Percentiles rank a stretch among this genome's conserved stretches.
These are phyloP conservation scores for Acholoe squamosa DNA, from an alignment of 2,888 invertebrate genomes.

Conservation along the genomic window DNA sequence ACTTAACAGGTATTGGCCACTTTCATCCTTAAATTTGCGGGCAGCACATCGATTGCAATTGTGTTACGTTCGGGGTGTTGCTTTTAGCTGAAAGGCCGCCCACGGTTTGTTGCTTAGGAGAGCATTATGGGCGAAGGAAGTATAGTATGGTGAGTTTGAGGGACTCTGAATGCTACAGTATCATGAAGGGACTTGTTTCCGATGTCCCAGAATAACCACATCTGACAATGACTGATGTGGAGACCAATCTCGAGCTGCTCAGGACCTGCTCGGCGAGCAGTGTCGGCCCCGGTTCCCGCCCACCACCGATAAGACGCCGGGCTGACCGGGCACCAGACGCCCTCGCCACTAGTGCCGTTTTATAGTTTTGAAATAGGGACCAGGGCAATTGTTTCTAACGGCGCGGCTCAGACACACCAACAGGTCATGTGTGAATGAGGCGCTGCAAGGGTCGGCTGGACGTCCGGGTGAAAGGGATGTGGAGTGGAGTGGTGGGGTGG, in stretches of 20 bases:
- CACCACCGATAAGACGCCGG: constrained; percentile 20
- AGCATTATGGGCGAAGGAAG: no score
- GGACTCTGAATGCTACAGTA: no score
- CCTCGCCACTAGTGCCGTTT: neutral
- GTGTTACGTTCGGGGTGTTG: no score
- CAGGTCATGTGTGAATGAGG: neutral
- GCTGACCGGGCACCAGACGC: neutral
- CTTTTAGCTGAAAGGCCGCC: no score
- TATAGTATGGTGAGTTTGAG: no score
- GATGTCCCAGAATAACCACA: neutral
- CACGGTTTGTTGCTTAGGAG: no score
- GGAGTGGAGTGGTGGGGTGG: neutral
- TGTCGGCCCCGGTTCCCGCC: neutral
- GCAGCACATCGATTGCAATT: no score
- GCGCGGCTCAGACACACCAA: neutral
- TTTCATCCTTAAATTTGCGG: no score
- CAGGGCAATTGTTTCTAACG: neutral
- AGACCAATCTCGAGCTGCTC: neutral
- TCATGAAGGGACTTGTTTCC: neutral
- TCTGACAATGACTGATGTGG: neutral
- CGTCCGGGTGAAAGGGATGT: neutral
- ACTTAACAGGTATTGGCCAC: no score
- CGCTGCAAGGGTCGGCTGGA: neutral
- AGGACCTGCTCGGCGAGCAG: neutral
- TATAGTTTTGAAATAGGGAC: neutral